Percentiles rank a stretch among this genome's conserved stretches.
Conservation (phyloP, 2,113 vertebrate species). For the Actenoides lindsayi region DNA sequence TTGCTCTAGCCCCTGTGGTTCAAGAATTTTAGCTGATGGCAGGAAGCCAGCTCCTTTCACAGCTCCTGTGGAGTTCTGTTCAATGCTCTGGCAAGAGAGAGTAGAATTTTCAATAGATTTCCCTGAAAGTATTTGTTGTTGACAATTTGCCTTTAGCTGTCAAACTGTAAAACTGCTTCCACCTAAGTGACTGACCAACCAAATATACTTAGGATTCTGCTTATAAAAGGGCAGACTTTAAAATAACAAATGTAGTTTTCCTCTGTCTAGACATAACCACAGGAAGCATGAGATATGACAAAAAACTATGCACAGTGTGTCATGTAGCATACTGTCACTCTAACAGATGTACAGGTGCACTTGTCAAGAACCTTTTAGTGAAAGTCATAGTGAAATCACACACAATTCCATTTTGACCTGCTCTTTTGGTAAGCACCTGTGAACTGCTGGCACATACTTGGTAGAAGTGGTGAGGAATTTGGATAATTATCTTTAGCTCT, state of each 20-base stretch:
- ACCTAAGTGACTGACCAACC: neutral
- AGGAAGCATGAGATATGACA: neutral
- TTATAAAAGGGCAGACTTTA: neutral
- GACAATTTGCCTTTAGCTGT: slow-evolving; percentile 8
- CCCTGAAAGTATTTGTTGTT: slow-evolving; percentile 6
- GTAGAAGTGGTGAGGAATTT: neutral
- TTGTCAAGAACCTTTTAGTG: neutral
- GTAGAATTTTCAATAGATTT: neutral
- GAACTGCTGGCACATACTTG: neutral
- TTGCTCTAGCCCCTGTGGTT: neutral
- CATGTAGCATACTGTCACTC: neutral
- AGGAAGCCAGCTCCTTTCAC: neutral
- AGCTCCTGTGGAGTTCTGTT: neutral
- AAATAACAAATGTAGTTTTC: slow-evolving; percentile 11
- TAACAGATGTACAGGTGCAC: neutral
- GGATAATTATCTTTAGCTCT: neutral
- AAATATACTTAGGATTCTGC: neutral
- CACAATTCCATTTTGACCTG: neutral
- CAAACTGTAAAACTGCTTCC: neutral
- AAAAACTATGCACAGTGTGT: neutral
- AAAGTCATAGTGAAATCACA: neutral
- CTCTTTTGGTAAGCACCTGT: neutral
- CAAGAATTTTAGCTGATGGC: slow-evolving; percentile 4
- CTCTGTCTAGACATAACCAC: slow-evolving; percentile 48
- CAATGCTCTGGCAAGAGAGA: neutral